These are phyloP conservation scores for Geothlypis trichas DNA, from an alignment of 2,113 vertebrate species.

Conservation along the genomic window DNA sequence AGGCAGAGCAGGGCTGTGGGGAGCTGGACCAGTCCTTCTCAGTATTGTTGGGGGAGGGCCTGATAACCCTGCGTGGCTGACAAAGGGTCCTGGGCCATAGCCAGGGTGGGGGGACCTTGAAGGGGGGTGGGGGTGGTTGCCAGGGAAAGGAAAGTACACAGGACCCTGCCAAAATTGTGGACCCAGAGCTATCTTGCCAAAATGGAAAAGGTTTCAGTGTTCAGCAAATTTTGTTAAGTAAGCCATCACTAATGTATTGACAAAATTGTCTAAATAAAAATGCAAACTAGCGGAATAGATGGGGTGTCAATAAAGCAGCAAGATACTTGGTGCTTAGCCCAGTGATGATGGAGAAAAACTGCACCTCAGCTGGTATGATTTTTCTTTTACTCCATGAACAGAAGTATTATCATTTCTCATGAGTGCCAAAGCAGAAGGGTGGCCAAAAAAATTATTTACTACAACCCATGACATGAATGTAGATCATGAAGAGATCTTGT, in stretches of 20 bases:
- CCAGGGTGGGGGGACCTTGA: rapidly evolving
- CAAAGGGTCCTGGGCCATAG: not conserved
- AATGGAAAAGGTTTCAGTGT: not conserved
- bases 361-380: not conserved
- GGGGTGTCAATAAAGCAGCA: not conserved
- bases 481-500: not conserved
- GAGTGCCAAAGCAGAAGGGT: not conserved
- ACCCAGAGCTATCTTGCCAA: not conserved
- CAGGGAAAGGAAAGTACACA: not conserved
- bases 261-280: not conserved
- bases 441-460: not conserved
- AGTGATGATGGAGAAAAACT: not conserved
- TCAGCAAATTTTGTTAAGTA: not conserved
- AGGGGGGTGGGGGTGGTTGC: rapidly evolving
- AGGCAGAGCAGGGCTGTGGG: not conserved
- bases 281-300: not conserved
- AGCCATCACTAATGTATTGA: not conserved
- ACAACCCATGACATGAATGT: not conserved
- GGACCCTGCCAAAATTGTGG: not conserved
- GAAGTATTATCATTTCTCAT: not conserved
- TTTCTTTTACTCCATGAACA: not conserved
- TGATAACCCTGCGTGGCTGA: rapidly evolving
- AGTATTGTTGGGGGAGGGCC: rapidly evolving
- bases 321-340: not conserved
- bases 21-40: rapidly evolving